Base-by-base conservation (phyloP, 2,888 invertebrate genomes). In the Amblyjoppa proteus region DNA sequence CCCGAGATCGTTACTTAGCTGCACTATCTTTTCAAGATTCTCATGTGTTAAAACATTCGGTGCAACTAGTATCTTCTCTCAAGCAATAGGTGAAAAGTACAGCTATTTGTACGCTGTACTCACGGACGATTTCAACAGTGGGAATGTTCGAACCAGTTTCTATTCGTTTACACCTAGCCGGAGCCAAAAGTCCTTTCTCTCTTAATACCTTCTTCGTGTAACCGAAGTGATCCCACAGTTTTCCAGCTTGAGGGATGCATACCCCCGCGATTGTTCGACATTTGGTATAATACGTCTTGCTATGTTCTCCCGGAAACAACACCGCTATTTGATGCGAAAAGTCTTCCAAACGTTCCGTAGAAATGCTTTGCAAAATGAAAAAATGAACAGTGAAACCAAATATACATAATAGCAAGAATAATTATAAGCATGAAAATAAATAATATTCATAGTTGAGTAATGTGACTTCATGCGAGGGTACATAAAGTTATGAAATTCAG, bases 221-320 rank as follows among this genome's bases (percentile, higher is more conserved):
- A 31, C 41, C 11, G 41, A 11, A 68, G 41, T 68, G 41, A 31
- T 68, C 68, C 68, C 68, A 68, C 20, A 68, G 41, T 25, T 68
- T 68, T n/a, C 68, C 45, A 41, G 68, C 41, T 68, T 68, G 68
- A 28, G 41, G 68, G 41, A 68, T 68, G 41, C 31, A 68, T 2
- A 68, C 41, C 6, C 20, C 20, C n/a, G 41, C 3, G 28, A 41
- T n/a, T 68, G 68, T 68, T 41, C 68, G 68, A 68, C 68, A 68
- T 25, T 45, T 68, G 3, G 68, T 68, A 7, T 56, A 68, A 41
- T 68, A 68, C 7, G 68, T 68, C 41, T 68, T 45, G 41, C 6
- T 68, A 20, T 13, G n/a, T 68, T 68, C 68, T 68, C 20, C 68
- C 20, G 68, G 68, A 41, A 68, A 68, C 1, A 41, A 31, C 25